Base-by-base conservation (phyloP, 2,888 invertebrate genomes). In the Spialia ferax region DNA sequence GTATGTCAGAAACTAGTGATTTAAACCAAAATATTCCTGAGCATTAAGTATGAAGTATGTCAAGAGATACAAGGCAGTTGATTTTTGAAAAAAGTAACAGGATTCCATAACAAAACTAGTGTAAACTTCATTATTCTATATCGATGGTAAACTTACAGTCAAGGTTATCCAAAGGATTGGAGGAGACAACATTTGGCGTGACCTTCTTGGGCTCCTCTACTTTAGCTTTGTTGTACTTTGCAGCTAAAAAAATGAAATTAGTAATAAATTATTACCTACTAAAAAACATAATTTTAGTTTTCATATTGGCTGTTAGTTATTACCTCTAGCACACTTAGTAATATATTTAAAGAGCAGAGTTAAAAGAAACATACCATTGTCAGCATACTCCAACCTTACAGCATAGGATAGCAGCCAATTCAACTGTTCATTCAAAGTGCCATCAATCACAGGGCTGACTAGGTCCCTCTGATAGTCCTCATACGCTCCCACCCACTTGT, bases 321-420 rank as follows among this genome's bases (percentile, higher is more conserved):
- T n/a, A n/a, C n/a, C n/a, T n/a, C n/a, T n/a, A n/a, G n/a, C n/a
- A n/a, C n/a, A n/a, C n/a, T n/a, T n/a, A n/a, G n/a, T n/a, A n/a
- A n/a, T n/a, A n/a, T n/a, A n/a, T 26, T 3, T 26, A 6, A 26
- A 26, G 5, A 26, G 1, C 4, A 38, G 13, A 42, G 7, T 0
- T 3, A 45, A 45, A 18, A 42, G 71, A 22, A 23, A 64, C 68
- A 38, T 89, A 96, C 97, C 95, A 87, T 97, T 96, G 81, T 98
- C 97, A 20, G 96, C 95, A 86, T 97, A 98, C 83, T 98, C 97
- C 64, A 97, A 93, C 82, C 97, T 94, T 6, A 98, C 95, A 26
- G 99, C 98, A 82, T 96, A 95, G 0, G 97, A 97, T 0, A 98
- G 84, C 20, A 99, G 86, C 98, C 98, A 99, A 75, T 98, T 97